These are phyloP conservation scores for Hypolimnas misippus DNA, from an alignment of 2,888 invertebrate species.

Conservation along the genomic window DNA sequence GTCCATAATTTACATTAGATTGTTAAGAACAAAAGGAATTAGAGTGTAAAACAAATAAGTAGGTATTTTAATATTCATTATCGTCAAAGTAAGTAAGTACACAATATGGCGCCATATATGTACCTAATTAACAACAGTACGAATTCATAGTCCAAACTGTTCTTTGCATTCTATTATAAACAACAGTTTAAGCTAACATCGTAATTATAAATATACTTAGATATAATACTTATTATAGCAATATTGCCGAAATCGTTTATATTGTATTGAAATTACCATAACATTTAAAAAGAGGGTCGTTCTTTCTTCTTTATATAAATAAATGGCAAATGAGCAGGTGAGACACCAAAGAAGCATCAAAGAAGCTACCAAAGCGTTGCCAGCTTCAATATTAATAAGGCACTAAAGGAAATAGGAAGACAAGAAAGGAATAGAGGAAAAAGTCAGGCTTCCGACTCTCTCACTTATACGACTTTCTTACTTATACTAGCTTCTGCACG, in stretches of 20 bases:
- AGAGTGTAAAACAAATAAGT: slow-evolving; percentile 21
- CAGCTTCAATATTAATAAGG: too few species aligned
- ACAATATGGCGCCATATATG: slow-evolving; percentile 19
- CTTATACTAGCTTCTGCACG: too few species aligned
- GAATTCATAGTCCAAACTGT: slow-evolving; percentile 40
- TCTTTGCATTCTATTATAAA: not conserved
- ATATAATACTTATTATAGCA: not conserved
- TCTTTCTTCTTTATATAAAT: too few species aligned
- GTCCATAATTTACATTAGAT: slow-evolving; percentile 38
- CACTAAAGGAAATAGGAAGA: too few species aligned
- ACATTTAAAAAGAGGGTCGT: too few species aligned
- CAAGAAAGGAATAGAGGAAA: too few species aligned
- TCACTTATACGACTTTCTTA: too few species aligned
- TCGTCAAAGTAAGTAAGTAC: slow-evolving; percentile 9
- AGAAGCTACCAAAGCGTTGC: too few species aligned
- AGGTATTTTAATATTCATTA: slow-evolving; percentile 15
- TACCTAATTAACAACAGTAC: slow-evolving; percentile 44
- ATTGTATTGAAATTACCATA: not conserved
- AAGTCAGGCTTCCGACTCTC: too few species aligned
- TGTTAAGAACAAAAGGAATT: slow-evolving; percentile 30
- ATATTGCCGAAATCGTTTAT: not conserved
- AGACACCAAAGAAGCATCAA: too few species aligned
- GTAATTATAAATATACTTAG: too few species aligned
- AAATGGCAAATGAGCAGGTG: too few species aligned
- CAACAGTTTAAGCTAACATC: not conserved